Conservation (phyloP, 2,113 vertebrate species). For the Amphilophus citrinellus region DNA sequence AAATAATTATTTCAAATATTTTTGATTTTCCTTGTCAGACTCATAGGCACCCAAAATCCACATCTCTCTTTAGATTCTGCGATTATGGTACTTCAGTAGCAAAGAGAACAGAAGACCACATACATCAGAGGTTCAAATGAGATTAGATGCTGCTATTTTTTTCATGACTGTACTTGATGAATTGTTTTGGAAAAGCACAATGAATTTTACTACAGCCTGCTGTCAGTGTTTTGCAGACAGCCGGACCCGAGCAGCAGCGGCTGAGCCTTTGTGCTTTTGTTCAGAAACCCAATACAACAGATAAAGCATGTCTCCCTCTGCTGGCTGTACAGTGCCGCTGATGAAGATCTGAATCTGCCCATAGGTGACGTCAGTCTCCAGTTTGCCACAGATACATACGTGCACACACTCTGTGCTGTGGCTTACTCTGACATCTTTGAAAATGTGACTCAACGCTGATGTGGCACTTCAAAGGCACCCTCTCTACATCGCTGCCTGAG, state of each 20-base stretch:
- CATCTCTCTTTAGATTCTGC: background rate
- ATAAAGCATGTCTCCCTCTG: slow-evolving; percentile 62
- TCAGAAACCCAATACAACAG: background rate
- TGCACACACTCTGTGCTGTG: slow-evolving; percentile 7
- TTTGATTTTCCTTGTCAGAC: background rate
- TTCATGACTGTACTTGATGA: background rate
- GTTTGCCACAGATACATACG: slow-evolving; percentile 31
- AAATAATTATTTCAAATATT: background rate
- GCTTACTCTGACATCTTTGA: slow-evolving; percentile 35
- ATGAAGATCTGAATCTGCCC: slow-evolving; percentile 38
- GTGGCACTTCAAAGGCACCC: slow-evolving; percentile 59
- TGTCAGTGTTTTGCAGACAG: slow-evolving; percentile 14
- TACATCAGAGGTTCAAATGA: background rate
- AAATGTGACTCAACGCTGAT: slow-evolving; percentile 40
- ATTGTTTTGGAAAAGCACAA: background rate
- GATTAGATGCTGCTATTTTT: background rate
- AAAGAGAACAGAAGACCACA: background rate
- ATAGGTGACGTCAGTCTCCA: slow-evolving; percentile 44
- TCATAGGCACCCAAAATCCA: background rate
- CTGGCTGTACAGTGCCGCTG: slow-evolving; percentile 35
- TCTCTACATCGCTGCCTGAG: slow-evolving; percentile 44
- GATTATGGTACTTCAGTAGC: background rate
- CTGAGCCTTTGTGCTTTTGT: slow-evolving; percentile 9
- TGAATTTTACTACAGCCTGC: background rate
- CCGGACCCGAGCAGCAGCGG: background rate